phyloP scores from a whole-genome alignment of 1,140 invertebrate genomes.

The Geopemphigus sp. region DNA sequence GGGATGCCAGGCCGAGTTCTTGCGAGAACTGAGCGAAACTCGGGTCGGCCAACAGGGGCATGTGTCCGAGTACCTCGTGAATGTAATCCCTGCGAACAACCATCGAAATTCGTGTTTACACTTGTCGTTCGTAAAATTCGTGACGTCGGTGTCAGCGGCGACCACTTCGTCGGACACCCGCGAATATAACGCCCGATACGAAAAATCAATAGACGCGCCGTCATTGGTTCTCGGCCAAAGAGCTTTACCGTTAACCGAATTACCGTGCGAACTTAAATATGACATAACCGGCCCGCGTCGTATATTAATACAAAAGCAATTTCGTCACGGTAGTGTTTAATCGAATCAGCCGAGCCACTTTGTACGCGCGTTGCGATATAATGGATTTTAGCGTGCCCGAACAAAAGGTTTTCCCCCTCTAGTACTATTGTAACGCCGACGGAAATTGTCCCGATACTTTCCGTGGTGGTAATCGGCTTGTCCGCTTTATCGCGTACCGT shows the following conservation, averaged over 20 bases:
- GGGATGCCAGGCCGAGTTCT: constrained; percentile 94
- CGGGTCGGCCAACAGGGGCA: constrained; percentile 93
- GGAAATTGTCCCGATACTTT: constrained; percentile 25
- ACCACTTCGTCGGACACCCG: too few species aligned
- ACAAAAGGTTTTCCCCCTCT: constrained; percentile 7
- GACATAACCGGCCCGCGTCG: too few species aligned
- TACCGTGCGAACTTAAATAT: too few species aligned
- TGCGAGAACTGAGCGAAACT: constrained; percentile 98
- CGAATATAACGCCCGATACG: too few species aligned
- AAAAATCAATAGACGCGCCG: too few species aligned
- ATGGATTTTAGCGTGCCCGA: not conserved
- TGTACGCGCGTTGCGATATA: not conserved
- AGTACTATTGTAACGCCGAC: not conserved
- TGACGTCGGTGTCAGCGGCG: too few species aligned
- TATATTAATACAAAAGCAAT: too few species aligned
- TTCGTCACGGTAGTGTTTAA: not conserved
- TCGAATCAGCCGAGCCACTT: constrained; percentile 31
- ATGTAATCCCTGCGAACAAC: constrained; percentile 76
- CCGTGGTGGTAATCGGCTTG: constrained; percentile 49
- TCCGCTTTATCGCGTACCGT: constrained; percentile 27
- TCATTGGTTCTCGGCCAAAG: too few species aligned
- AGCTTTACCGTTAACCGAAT: too few species aligned
- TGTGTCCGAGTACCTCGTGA: constrained; percentile 97
- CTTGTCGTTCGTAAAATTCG: too few species aligned
- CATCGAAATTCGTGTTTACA: too few species aligned